Percentiles rank a stretch among this genome's conserved stretches.
These are phyloP conservation scores for Cephalophus harveyi DNA, from an alignment of 2,113 vertebrate genomes.

Conservation along the genomic window DNA sequence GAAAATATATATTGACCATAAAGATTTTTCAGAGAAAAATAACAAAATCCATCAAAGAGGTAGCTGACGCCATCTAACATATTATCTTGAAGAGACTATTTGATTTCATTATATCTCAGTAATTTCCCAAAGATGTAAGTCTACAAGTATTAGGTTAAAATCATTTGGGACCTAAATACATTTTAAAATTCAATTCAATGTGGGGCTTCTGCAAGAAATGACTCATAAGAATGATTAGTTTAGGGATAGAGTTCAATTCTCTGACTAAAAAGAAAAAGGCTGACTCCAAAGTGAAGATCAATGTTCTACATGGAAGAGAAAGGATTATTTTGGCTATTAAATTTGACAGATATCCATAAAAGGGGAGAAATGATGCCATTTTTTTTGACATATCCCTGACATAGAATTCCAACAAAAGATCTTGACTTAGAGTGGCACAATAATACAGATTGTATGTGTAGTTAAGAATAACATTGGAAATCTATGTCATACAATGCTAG, in stretches of 20 bases:
- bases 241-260: not conserved
- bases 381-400: not conserved
- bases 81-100: not conserved
- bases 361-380: not conserved
- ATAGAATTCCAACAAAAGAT: not conserved
- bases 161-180: not conserved
- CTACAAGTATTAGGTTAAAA: not conserved
- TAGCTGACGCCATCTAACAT: not conserved
- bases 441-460: not conserved
- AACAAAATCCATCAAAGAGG: not conserved
- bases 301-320: not conserved
- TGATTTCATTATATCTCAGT: not conserved
- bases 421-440: not conserved
- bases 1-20: not conserved
- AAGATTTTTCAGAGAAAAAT: not conserved
- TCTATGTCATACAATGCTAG: not conserved
- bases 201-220: not conserved
- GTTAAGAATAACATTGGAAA: not conserved
- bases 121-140: not conserved
- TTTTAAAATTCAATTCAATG: not conserved
- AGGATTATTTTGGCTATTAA: not conserved
- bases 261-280: not conserved
- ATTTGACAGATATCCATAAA: not conserved
- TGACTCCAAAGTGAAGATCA: not conserved
- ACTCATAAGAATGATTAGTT: not conserved